phyloP scores from a whole-genome alignment of 2,113 vertebrate species.

The Cyanistes caeruleus region DNA sequence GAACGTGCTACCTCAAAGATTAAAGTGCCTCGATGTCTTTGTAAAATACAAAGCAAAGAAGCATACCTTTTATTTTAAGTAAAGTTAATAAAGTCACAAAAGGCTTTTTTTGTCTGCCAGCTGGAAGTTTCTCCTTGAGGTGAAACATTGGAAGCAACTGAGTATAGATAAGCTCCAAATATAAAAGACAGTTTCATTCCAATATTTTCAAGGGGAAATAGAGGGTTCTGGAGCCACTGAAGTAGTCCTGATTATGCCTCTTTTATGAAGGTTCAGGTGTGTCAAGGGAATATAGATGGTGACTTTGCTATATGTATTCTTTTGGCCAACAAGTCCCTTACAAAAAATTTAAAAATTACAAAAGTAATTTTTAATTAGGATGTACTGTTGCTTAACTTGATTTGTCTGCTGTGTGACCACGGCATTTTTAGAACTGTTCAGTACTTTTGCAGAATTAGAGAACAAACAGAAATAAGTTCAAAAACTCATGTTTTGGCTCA shows the following conservation, averaged over 20 bases:
- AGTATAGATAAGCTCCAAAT: not conserved
- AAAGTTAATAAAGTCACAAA: conserved; percentile 3
- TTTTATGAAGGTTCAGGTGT: not conserved
- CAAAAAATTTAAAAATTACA: not conserved
- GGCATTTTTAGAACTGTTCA: not conserved
- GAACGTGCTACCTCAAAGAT: not conserved
- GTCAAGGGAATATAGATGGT: not conserved
- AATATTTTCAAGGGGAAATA: not conserved
- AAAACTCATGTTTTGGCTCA: not conserved
- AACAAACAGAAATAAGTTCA: not conserved
- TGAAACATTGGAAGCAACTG: rapidly evolving
- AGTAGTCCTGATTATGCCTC: not conserved
- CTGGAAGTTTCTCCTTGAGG: not conserved
- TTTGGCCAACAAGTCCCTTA: not conserved
- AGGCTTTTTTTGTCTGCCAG: not conserved
- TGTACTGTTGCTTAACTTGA: not conserved
- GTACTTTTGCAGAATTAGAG: not conserved
- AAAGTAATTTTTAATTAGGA: not conserved
- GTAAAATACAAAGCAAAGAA: conserved; percentile 14
- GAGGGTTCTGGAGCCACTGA: not conserved
- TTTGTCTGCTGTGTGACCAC: not conserved
- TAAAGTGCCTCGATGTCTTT: not conserved
- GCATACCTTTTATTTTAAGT: not conserved
- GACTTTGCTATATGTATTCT: not conserved
- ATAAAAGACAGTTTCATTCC: not conserved